phyloP scores from a whole-genome alignment of 2,888 invertebrate genomes.

The Drosophila pseudotalamancana region DNA sequence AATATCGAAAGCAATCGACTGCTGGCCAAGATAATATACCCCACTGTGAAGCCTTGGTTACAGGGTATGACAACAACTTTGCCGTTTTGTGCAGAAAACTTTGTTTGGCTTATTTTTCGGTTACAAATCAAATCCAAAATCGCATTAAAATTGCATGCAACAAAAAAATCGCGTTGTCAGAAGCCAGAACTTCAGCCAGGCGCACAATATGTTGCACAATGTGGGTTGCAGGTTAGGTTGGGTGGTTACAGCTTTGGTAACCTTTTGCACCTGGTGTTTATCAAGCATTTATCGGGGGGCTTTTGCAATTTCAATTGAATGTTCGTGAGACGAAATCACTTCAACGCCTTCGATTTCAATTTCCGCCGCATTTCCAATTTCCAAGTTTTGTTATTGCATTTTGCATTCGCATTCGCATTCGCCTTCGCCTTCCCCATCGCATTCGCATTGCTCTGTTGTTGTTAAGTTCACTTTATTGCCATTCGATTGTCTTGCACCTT shows the following conservation, averaged over 20 bases:
- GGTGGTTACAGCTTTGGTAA: neutral
- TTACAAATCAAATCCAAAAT: conserved; percentile 78
- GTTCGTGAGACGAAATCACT: conserved; percentile 79
- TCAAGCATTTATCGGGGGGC: conserved; percentile 17
- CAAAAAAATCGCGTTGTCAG: conserved; percentile 17
- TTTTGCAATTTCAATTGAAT: conserved; percentile 68
- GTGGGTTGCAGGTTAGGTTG: conserved; percentile 2
- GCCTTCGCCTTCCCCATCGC: too few relatives aligned
- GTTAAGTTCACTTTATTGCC: conserved; percentile 18
- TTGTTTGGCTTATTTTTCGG: conserved; percentile 73
- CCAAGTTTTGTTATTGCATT: conserved; percentile 68
- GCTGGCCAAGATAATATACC: too few relatives aligned
- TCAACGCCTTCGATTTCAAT: conserved; percentile 80
- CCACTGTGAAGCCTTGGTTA: neutral
- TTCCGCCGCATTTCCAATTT: conserved; percentile 74
- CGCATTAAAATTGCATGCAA: conserved; percentile 78
- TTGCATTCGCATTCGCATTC: conserved; percentile 40
- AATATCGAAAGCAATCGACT: too few relatives aligned
- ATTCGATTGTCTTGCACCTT: conserved; percentile 1
- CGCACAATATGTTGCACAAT: conserved; percentile 12
- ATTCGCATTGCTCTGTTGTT: conserved; percentile 36
- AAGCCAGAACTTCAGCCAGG: neutral
- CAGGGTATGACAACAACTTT: conserved; percentile 24
- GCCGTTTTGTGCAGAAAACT: conserved; percentile 59
- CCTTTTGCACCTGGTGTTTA: conserved; percentile 27